These are phyloP conservation scores for Heterohyrax brucei DNA, from an alignment of 2,797 vertebrate genomes.

Conservation along the genomic window DNA sequence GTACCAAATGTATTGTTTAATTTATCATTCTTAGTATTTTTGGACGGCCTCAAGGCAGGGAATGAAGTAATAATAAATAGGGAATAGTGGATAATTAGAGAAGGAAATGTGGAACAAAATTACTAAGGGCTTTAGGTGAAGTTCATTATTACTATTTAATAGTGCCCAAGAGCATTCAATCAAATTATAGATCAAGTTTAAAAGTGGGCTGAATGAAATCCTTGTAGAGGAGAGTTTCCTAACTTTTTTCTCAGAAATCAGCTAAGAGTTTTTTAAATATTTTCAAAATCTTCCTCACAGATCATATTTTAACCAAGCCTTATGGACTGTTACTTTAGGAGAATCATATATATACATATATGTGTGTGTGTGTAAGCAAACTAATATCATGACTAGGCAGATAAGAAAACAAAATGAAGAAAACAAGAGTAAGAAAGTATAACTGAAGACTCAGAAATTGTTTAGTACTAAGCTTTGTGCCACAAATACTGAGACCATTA, in stretches of 20 bases:
- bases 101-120: constrained; percentile 93
- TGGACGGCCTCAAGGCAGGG: constrained; percentile 91
- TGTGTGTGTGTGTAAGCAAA: neutral
- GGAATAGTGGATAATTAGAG: constrained; percentile 93
- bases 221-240: constrained; percentile 82
- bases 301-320: neutral
- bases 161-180: constrained; percentile 92
- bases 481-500: constrained; percentile 34
- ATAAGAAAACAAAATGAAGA: neutral
- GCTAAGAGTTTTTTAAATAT: constrained; percentile 27
- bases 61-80: constrained; percentile 94
- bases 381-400: neutral
- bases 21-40: constrained; percentile 94
- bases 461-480: constrained; percentile 40
- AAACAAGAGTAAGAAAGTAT: neutral
- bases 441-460: neutral
- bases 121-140: constrained; percentile 94
- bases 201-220: constrained; percentile 90
- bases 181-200: constrained; percentile 92
- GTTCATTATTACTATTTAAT: constrained; percentile 94
- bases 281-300: constrained; percentile 16
- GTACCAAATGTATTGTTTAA: constrained; percentile 93
- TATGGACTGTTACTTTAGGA: neutral
- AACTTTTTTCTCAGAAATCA: constrained; percentile 83
- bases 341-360: neutral